phyloP scores from a whole-genome alignment of 2,797 vertebrate genomes.

The Diceros bicornis region DNA sequence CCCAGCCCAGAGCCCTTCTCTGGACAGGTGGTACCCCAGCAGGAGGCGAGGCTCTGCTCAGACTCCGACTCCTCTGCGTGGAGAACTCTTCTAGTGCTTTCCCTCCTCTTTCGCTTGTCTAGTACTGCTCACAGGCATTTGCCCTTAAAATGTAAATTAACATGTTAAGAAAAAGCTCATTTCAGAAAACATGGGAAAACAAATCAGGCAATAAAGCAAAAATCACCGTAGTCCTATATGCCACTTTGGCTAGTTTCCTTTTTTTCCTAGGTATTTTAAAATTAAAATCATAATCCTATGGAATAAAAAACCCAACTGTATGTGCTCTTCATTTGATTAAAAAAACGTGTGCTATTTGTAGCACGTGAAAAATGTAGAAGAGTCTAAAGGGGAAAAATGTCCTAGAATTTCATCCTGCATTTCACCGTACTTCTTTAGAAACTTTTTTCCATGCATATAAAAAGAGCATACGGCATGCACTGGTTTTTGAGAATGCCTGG shows the following conservation, averaged over 20 bases:
- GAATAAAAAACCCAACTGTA: background rate
- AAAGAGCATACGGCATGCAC: background rate
- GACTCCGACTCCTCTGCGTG: background rate
- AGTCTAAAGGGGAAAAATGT: background rate
- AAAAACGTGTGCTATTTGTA: background rate
- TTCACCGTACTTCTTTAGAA: background rate
- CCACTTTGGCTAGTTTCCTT: background rate
- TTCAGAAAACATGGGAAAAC: slow-evolving; percentile 55
- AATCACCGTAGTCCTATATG: background rate
- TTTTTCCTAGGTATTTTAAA: background rate
- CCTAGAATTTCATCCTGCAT: background rate
- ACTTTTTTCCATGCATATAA: background rate
- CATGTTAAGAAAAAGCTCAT: slow-evolving; percentile 24
- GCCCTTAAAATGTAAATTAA: background rate
- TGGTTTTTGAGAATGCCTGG: background rate
- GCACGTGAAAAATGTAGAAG: background rate
- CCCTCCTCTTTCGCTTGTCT: background rate
- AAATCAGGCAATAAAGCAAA: background rate
- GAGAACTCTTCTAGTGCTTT: background rate
- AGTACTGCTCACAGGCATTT: background rate
- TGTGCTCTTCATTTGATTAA: background rate
- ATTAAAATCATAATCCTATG: background rate
- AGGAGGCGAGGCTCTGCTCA: fast-evolving
- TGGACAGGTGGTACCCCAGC: background rate
- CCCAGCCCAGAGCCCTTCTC: fast-evolving